phyloP scores from a whole-genome alignment of 2,797 vertebrate species.

The Arrhamphus sclerolepis region DNA sequence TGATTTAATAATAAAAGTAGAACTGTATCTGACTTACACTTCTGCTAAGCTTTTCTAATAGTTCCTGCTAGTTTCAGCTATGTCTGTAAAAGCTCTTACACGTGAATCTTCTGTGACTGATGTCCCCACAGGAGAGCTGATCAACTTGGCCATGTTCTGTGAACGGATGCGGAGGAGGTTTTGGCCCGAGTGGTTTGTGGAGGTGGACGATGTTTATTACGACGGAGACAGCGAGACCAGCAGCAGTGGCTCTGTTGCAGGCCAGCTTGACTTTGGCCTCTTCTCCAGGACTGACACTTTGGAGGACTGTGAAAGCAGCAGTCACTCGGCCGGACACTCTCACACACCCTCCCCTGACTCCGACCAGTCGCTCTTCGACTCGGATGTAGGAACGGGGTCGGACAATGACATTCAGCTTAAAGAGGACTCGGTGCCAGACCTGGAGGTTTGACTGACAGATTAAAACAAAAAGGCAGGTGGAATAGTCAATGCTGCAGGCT shows the following conservation, averaged over 20 bases:
- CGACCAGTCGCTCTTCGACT: conserved; percentile 93
- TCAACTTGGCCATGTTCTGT: conserved; percentile 97
- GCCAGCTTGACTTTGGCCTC: conserved; percentile 88
- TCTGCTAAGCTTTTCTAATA: background rate
- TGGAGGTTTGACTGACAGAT: conserved; percentile 64
- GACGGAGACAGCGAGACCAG: conserved; percentile 89
- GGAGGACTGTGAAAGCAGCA: conserved; percentile 88
- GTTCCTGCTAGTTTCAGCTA: conserved; percentile 24
- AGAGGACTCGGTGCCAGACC: conserved; percentile 63
- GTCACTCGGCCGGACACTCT: conserved; percentile 65
- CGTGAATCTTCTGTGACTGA: conserved; percentile 3
- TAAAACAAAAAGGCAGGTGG: conserved; percentile 24
- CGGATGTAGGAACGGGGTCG: conserved; percentile 91
- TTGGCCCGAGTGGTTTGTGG: conserved; percentile 97
- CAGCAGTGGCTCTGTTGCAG: conserved; percentile 76
- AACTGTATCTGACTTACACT: background rate
- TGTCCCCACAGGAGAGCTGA: conserved; percentile 88
- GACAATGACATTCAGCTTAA: conserved; percentile 89
- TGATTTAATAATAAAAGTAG: conserved; percentile 11
- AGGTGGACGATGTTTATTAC: conserved; percentile 89
- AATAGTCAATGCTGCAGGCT: conserved; percentile 15
- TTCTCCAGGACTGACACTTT: conserved; percentile 96
- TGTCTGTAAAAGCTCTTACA: background rate
- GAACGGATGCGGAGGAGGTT: conserved; percentile 95
- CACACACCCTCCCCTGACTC: conserved; percentile 75